Evolutionary conservation across 2,888 invertebrate genomes (phyloP), one percentile per base, ranked within the genome.

Genomic region (Abrostola triplasia): DNA sequence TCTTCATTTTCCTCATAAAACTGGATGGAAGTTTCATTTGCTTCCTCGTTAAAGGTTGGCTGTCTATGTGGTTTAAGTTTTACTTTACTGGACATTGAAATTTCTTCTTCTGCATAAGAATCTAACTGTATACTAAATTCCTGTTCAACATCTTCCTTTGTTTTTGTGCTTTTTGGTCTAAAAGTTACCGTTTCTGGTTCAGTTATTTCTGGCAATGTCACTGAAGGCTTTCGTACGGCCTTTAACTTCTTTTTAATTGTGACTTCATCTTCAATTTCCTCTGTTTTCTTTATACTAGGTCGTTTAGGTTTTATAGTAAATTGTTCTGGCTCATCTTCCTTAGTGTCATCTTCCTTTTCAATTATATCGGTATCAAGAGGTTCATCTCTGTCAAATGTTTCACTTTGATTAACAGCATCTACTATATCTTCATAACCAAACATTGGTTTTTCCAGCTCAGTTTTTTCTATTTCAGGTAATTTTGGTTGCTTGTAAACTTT

Each of bases 111-210:
- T 44, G 97, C 97, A 86, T 98, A 98, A 0, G 97, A 97, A 89
- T 98, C 97, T 67, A 98, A 91, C 10, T 97, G 97, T 74, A 98
- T 98, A 89, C 97, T 98, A 86, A 98, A 98, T 91, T 98, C 98
- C 92, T 98, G 98, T 84, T 98, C 98, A 11, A 98, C 97, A 81
- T 98, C 97, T 94, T 98, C 98, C 88, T 97, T 97, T 0, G 97
- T 97, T 92, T 97, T 97, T 0, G 96, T 97, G 6, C 94, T 90
- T 89, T 96, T 96, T 10, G 97, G 97, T 79, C 97, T 96, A 90
- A 98, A 98, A 44, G 97, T 97, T 0, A 98, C 97, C 78, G 96
- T 97, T 93, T 97, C 97, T 9, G 96, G 96, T 83, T 97, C 97
- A 0, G 96, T 96, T 53, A 96, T 95, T 94, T 97, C 97, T 49